Percentiles rank a stretch among this genome's conserved stretches.
phyloP scores from a whole-genome alignment of 2,113 vertebrate species.

The Monopterus albus region DNA sequence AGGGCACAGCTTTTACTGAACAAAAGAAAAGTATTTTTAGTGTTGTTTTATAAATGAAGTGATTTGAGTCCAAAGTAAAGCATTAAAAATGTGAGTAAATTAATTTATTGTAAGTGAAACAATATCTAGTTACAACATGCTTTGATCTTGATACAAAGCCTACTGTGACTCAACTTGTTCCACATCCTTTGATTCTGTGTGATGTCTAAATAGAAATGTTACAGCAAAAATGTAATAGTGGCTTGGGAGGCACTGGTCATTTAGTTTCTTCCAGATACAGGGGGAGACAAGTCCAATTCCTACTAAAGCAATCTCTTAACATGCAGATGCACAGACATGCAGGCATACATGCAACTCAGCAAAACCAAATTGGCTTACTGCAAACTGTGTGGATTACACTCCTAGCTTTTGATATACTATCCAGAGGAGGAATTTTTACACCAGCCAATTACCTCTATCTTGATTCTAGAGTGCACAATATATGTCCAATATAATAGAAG shows the following conservation, averaged over 20 bases:
- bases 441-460: neutral
- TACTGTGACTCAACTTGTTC: conserved; percentile 68
- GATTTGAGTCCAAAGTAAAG: no score
- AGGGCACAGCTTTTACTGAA: conserved; percentile 34
- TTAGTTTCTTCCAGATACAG: conserved; percentile 51
- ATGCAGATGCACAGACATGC: conserved; percentile 21
- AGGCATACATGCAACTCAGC: neutral
- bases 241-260: conserved; percentile 33
- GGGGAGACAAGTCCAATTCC: conserved; percentile 57
- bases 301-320: conserved; percentile 34
- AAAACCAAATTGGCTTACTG: no score
- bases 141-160: conserved; percentile 32
- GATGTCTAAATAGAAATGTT: conserved; percentile 73
- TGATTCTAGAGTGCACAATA: neutral
- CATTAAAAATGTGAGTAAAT: no score
- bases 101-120: neutral
- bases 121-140: neutral
- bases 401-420: neutral
- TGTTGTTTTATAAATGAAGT: no score
- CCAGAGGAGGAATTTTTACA: no score
- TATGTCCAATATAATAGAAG: neutral
- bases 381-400: neutral
- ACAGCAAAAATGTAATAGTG: conserved; percentile 66
- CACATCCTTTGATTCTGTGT: conserved; percentile 50
- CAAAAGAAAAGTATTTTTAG: neutral